phyloP scores from a whole-genome alignment of 2,797 vertebrate genomes.

The Tokudaia muenninki region DNA sequence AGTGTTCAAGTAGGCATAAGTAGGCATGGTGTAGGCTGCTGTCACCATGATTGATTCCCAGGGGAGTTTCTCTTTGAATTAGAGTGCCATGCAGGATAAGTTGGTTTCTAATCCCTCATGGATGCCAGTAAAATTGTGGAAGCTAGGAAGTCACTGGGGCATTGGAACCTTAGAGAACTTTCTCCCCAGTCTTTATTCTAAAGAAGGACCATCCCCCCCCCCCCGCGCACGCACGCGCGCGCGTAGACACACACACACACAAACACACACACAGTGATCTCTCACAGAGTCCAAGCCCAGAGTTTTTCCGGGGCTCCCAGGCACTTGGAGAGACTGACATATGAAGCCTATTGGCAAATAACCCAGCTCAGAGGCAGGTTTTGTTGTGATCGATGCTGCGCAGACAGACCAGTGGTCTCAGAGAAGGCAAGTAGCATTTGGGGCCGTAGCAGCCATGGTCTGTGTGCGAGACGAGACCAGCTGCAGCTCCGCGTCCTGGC shows the following conservation, averaged over 20 bases:
- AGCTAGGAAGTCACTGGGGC: background rate
- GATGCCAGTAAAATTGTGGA: background rate
- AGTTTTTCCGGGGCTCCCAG: background rate
- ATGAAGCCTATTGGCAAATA: background rate
- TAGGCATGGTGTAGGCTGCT: background rate
- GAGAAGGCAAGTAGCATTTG: background rate
- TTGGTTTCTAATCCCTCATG: background rate
- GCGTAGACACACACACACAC: too few species aligned
- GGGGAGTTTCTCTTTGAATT: background rate
- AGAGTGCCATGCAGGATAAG: accelerated
- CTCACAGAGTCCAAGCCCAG: background rate
- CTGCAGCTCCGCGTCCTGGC: background rate
- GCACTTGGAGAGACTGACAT: background rate
- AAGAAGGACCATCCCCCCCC: background rate
- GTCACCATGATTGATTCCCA: background rate
- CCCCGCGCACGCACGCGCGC: too few species aligned
- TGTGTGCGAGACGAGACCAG: background rate
- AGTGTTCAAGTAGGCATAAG: background rate
- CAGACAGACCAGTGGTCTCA: background rate
- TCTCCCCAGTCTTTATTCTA: accelerated
- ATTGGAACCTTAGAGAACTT: background rate
- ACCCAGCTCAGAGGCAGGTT: background rate
- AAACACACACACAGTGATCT: background rate
- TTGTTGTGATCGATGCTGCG: background rate
- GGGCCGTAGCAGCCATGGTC: background rate